Evolutionary conservation across 1,140 invertebrate genomes (phyloP), one percentile per base, ranked within the genome.

Genomic region (Eubasilissa regina): DNA sequence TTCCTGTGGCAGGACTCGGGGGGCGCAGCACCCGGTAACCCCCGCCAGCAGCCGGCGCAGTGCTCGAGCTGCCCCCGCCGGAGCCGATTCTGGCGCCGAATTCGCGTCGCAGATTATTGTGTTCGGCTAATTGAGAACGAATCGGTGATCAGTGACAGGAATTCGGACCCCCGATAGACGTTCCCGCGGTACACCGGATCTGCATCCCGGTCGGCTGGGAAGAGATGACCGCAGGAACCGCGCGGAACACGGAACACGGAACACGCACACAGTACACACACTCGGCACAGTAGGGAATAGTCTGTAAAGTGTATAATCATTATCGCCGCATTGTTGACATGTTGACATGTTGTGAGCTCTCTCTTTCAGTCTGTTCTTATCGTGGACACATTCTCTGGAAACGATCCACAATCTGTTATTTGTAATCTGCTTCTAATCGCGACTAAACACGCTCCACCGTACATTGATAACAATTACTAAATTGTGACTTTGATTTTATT

Each of bases 271-370:
- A n/a, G n/a, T n/a, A n/a, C n/a, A n/a, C n/a, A n/a, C n/a, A n/a
- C n/a, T n/a, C n/a, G n/a, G n/a, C n/a, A n/a, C n/a, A n/a, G n/a
- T n/a, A n/a, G n/a, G n/a, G n/a, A n/a, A n/a, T n/a, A n/a, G n/a
- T n/a, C n/a, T n/a, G n/a, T n/a, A n/a, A n/a, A n/a, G n/a, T n/a
- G n/a, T n/a, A n/a, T n/a, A n/a, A n/a, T n/a, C n/a, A n/a, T n/a
- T n/a, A n/a, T n/a, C n/a, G n/a, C 35, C 51, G 25, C 25, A 3
- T 13, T 19, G n/a, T 53, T 53, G n/a, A 15, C 15, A 53, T 15
- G 51, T 53, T 56, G 55, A 43, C 25, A 58, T 75, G 11, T 75
- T 72, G 43, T n/a, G n/a, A n/a, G n/a, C n/a, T n/a, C n/a, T n/a
- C n/a, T n/a, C n/a, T n/a, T n/a, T n/a, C n/a, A n/a, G n/a, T n/a